A percentile compares a stretch with the other conserved stretches of the same genome.
These are phyloP conservation scores for Grammomys surdaster DNA, from an alignment of 2,113 vertebrate genomes.

Conservation along the genomic window DNA sequence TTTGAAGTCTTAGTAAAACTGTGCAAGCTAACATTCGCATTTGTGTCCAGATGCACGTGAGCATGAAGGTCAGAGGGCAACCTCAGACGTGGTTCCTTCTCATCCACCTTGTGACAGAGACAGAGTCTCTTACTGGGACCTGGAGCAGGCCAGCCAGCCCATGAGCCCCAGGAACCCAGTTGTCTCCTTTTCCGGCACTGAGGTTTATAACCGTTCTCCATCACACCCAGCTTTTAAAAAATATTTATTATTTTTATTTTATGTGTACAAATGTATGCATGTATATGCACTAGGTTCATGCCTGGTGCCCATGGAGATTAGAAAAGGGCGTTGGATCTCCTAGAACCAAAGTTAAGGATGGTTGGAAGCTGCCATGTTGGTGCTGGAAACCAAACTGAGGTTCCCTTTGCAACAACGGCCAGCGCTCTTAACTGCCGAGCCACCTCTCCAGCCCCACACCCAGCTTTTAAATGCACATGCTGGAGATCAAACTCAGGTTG, in stretches of 20 bases:
- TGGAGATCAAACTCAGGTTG: not conserved
- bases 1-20: not conserved
- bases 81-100: not conserved
- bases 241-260: not conserved
- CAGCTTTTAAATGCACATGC: not conserved
- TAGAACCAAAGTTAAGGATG: not conserved
- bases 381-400: not conserved
- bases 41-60: accelerated
- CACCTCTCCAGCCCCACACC: not conserved
- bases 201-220: not conserved
- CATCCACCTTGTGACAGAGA: too few species aligned
- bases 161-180: not conserved
- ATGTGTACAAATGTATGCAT: too few species aligned
- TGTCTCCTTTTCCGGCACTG: not conserved
- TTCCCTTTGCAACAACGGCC: not conserved
- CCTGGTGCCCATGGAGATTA: too few species aligned
- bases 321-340: not conserved
- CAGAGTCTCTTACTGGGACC: not conserved
- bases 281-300: too few species aligned
- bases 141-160: not conserved
- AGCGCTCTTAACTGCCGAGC: not conserved
- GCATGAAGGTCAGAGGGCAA: not conserved
- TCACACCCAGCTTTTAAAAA: too few species aligned
- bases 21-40: not conserved
- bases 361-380: not conserved